Evolutionary conservation across 1,140 invertebrate genomes (phyloP).

Genomic region (Nomia melanderi): DNA sequence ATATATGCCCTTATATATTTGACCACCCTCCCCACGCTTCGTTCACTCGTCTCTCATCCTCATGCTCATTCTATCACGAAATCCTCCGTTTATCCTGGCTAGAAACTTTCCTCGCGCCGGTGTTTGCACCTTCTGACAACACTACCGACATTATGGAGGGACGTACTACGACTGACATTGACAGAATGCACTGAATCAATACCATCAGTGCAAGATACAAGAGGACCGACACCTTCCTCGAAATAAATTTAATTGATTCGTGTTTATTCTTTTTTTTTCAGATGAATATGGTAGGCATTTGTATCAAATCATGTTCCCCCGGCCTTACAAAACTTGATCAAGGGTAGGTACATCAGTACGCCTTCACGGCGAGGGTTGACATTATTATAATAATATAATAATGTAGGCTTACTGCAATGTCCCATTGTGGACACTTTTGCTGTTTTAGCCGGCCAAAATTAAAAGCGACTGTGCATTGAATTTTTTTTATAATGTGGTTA

Average conservation of each 20-base stretch:
- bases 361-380: too few species aligned
- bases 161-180: not conserved
- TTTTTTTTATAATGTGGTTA: too few species aligned
- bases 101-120: conserved; percentile 13
- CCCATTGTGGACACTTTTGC: too few species aligned
- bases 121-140: conserved; percentile 26
- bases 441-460: too few species aligned
- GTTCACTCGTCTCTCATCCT: not conserved
- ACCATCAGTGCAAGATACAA: not conserved
- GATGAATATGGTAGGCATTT: too few species aligned
- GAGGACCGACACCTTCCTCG: not conserved
- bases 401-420: too few species aligned
- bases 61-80: conserved; percentile 17
- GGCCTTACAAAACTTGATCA: too few species aligned
- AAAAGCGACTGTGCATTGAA: too few species aligned
- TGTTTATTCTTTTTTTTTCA: not conserved
- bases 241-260: conserved; percentile 20
- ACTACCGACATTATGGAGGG: not conserved
- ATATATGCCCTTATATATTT: conserved; percentile 26
- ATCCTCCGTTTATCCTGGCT: conserved; percentile 26
- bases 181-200: conserved; percentile 8
- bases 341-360: too few species aligned
- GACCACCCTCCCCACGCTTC: not conserved
- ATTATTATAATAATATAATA: too few species aligned
- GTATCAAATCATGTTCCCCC: too few species aligned